Base-by-base conservation (phyloP, 2,113 vertebrate genomes). In the Rhizomys pruinosus region DNA sequence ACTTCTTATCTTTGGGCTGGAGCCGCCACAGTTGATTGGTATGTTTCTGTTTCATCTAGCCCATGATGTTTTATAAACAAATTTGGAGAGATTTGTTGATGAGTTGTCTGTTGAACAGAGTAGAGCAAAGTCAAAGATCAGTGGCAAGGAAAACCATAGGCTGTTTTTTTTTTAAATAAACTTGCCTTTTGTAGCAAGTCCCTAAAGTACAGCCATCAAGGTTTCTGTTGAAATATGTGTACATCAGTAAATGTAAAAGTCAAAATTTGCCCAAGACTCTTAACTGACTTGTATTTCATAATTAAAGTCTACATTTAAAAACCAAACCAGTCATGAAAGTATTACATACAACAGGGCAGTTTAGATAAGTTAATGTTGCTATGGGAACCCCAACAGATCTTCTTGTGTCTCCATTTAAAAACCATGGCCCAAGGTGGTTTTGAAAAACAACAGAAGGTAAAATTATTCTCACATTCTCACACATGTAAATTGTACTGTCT, bases 371-470 rank as follows among this genome's bases (percentile, higher is more conserved):
- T 95, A 94, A 96, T 97, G 96, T 97, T 97, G 95, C 96, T 96
- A 97, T 97, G 97, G 97, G 94, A 97, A 97, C 97, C 87, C 81
- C 89, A 87, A 90, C 76, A 93, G 95, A 96, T 96, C 91, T 95
- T 95, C 92, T 97, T 87, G 80, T 94, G 91, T 94, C 96, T 97
- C 89, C 92, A 87, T 94, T 97, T 96, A 96, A 97, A 97, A 97
- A 95, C 95, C 96, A 85, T 97, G 95, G 96, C 96, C 96, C 95
- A 97, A 97, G 96, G 97, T 97, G 86, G 95, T 97, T 97, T 97
- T 89, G n/a, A 95, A 96, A 97, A 97, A 97, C 97, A 97, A 97
- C 97, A 97, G 97, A 97, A 97, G 96, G 96, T 97, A 97, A 97
- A 97, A 97, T 97, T 97, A 94, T 97, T 97, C 96, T 94, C 96